Conservation (phyloP, 2,113 vertebrate species). For the Solenodon paradoxus region DNA sequence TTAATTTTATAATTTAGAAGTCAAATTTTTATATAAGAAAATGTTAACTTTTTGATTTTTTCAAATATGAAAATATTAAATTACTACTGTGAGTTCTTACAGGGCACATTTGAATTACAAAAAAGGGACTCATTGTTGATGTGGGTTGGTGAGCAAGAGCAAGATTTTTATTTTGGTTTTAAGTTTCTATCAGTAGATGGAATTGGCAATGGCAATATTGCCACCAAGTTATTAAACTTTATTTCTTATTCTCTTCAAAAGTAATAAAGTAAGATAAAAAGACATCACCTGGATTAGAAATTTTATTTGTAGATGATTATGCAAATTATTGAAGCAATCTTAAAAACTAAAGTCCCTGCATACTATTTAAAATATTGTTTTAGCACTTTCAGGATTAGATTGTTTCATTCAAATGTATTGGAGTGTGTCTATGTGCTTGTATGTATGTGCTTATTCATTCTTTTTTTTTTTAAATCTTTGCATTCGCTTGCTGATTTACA, state of each 20-base stretch:
- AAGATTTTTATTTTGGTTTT: not conserved
- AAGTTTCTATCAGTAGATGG: not conserved
- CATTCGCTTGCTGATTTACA: not conserved
- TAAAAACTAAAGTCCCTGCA: not conserved
- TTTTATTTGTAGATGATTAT: not conserved
- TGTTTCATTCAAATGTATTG: not conserved
- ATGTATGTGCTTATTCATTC: too few relatives aligned
- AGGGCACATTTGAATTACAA: not conserved
- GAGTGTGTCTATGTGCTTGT: not conserved
- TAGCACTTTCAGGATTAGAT: not conserved
- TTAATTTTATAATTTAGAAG: not conserved
- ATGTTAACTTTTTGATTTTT: not conserved
- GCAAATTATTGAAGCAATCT: not conserved
- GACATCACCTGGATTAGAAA: not conserved
- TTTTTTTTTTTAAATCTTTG: too few relatives aligned
- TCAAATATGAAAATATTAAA: not conserved
- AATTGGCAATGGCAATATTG: not conserved
- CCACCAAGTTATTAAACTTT: not conserved
- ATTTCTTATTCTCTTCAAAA: not conserved
- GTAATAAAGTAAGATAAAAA: not conserved
- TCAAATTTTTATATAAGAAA: not conserved
- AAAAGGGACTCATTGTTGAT: not conserved
- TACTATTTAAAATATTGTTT: not conserved
- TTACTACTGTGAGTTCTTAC: not conserved
- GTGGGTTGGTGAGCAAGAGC: not conserved